Evolutionary conservation across 2,113 vertebrate genomes (phyloP).

Genomic region (Dipodomys spectabilis): DNA sequence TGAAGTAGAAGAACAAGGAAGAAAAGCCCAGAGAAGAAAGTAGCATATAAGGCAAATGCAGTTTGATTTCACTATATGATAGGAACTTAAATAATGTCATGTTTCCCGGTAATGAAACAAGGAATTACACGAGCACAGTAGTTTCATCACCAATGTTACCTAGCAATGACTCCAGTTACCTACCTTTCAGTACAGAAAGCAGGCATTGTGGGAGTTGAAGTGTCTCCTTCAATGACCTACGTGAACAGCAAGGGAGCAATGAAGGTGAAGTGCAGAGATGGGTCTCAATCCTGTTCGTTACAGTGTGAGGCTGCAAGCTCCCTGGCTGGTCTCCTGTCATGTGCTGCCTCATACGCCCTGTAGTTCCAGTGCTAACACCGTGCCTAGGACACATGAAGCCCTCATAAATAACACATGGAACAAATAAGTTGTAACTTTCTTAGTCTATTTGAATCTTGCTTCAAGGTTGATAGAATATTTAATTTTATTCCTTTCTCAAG

Average conservation of each 20-base stretch:
- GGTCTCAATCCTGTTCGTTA: background rate
- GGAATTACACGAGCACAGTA: background rate
- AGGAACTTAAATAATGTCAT: background rate
- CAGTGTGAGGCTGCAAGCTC: background rate
- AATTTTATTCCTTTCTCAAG: background rate
- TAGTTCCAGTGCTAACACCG: background rate
- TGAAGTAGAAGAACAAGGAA: constrained; percentile 13
- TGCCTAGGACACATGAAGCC: background rate
- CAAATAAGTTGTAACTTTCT: constrained; percentile 42
- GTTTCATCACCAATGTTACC: background rate
- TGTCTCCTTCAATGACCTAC: background rate
- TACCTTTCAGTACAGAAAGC: background rate
- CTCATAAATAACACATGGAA: background rate
- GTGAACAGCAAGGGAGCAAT: rapidly evolving
- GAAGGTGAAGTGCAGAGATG: background rate
- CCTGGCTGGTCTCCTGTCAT: background rate
- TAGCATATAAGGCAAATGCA: background rate
- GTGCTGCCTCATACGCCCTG: background rate
- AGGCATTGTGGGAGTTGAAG: background rate
- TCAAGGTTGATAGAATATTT: constrained; percentile 21
- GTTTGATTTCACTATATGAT: background rate
- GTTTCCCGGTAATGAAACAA: background rate
- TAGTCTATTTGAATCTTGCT: constrained; percentile 41
- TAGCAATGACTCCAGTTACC: background rate
- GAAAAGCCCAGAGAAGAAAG: background rate